phyloP scores from a whole-genome alignment of 2,888 invertebrate species.

The Caradrina clavipalpis region DNA sequence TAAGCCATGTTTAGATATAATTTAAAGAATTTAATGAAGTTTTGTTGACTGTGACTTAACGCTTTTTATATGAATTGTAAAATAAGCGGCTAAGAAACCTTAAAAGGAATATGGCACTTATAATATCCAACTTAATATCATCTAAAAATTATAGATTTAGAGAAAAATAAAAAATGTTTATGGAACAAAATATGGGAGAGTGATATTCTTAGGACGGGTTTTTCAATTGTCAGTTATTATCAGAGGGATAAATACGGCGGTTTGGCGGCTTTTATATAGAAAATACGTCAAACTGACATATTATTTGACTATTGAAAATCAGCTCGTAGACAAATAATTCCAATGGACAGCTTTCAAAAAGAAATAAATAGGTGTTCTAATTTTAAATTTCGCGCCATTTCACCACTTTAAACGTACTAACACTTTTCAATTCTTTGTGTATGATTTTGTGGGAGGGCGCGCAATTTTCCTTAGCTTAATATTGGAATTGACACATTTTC shows the following conservation, averaged over 20 bases:
- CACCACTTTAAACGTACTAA: neutral
- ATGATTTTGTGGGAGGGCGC: neutral
- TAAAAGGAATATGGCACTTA: slow-evolving; percentile 18
- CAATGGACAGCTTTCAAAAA: slow-evolving; percentile 1
- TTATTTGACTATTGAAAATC: no score
- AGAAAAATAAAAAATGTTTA: neutral
- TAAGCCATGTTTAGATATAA: slow-evolving; percentile 14
- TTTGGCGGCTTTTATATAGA: neutral
- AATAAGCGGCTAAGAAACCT: slow-evolving; percentile 11
- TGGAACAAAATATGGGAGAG: neutral
- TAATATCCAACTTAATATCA: slow-evolving; percentile 32
- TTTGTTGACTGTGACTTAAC: slow-evolving; percentile 22
- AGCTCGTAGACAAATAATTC: neutral
- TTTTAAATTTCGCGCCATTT: neutral
- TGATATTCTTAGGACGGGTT: neutral
- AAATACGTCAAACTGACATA: neutral
- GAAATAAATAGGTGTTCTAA: neutral
- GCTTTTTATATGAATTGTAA: slow-evolving; percentile 2
- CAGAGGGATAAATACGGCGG: neutral
- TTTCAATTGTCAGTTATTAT: neutral
- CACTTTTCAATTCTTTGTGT: neutral
- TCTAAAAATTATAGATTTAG: slow-evolving; percentile 4
- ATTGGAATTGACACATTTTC: slow-evolving; percentile 15
- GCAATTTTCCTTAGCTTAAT: neutral
- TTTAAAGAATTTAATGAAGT: slow-evolving; percentile 7